phyloP scores from a whole-genome alignment of 2,113 vertebrate species.

The Emydocephalus ijimae region DNA sequence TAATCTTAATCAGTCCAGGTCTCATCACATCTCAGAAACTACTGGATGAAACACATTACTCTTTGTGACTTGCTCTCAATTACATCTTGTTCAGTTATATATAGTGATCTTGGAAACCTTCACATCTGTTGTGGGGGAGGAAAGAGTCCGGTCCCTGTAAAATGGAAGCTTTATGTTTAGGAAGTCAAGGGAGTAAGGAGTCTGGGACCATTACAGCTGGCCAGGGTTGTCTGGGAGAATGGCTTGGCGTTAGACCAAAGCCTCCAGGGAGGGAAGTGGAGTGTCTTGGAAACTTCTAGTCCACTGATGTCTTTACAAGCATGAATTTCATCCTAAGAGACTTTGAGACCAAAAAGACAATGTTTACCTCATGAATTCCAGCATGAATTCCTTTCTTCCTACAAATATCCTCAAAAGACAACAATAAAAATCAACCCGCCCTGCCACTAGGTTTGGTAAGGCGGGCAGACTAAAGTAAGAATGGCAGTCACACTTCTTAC shows the following conservation, averaged over 20 bases:
- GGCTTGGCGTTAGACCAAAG: background rate
- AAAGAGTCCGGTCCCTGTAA: background rate
- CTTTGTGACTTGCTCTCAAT: background rate
- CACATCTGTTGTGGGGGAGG: conserved; percentile 9
- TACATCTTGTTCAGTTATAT: background rate
- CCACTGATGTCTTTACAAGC: background rate
- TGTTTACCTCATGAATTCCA: background rate
- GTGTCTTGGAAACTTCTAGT: background rate
- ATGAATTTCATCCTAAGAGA: background rate
- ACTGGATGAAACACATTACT: background rate
- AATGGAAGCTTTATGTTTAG: background rate
- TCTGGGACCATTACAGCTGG: background rate
- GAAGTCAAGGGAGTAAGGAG: background rate
- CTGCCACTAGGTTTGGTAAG: background rate
- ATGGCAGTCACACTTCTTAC: background rate
- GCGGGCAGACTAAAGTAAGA: background rate
- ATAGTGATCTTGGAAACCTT: background rate
- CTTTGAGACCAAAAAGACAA: background rate
- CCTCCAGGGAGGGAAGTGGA: background rate
- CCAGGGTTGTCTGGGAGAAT: conserved; percentile 7
- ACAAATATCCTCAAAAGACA: background rate
- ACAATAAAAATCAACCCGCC: background rate
- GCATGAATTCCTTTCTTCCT: background rate
- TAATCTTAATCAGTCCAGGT: background rate
- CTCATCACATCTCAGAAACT: background rate